Evolutionary conservation across 2,113 vertebrate genomes (phyloP), one percentile per base, ranked within the genome.

Genomic region (Heliornis fulica): DNA sequence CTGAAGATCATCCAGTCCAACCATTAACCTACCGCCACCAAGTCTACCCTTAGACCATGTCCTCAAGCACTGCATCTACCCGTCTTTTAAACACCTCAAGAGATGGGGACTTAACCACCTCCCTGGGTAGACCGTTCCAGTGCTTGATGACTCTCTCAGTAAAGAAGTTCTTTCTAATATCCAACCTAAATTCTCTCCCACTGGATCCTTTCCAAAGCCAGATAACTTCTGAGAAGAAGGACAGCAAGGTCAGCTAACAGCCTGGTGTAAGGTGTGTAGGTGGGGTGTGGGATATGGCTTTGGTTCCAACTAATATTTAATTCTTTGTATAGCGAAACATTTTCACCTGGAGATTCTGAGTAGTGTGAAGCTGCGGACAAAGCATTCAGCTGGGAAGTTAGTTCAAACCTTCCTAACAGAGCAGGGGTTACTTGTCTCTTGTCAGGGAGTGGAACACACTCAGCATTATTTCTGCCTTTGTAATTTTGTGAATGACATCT

Each of bases 391-490:
- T 86, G 54, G n/a, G 54, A 93, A 86, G 59, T 38, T 41, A 34
- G 7, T 64, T 87, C 69, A 81, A 71, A 20, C 13, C 34, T 15
- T 70, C 66, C 76, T 71, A 7, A 41, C 13, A 78, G 86, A 91
- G 76, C 34, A 81, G 51, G n/a, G 43, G 38, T 91, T 77, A 70
- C 59, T 78, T 59, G 13, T 74, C 50, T 86, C 80, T 86, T 92
- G 72, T 43, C 68, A 87, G 64, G 34, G 25, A 92, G 14, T 14
- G 41, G 29, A 93, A 56, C 80, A 71, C 50, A 78, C 64, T 96
- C 94, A 96, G 94, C 89, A 71, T 84, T 94, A 92, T 94, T 97
- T 95, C 88, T 94, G 92, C 91, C 69, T 92, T 71, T 66, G 56
- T 75, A 78, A 70, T 83, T 51, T 81, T 51, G 51, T 91, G 89